Evolutionary conservation across 2,888 invertebrate genomes (phyloP).

Genomic region (Chironomus tentans): DNA sequence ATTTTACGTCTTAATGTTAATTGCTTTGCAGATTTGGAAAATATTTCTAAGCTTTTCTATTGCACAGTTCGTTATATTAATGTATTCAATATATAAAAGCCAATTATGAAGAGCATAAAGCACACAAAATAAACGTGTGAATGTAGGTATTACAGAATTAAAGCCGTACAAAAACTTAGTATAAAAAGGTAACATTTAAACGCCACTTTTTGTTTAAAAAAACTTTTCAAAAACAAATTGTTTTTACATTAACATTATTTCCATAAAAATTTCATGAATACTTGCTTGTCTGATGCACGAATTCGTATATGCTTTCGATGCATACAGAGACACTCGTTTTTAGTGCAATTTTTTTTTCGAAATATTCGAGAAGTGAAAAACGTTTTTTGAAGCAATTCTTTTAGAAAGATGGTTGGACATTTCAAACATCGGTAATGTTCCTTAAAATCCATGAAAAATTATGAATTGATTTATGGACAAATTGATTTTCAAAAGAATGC

Average conservation of each 20-base stretch:
- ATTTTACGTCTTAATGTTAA: too few species aligned
- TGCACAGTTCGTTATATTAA: too few species aligned
- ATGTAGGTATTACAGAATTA: too few species aligned
- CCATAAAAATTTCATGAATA: background rate
- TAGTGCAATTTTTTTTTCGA: background rate
- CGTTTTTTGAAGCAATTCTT: too few species aligned
- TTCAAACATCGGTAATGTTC: too few species aligned
- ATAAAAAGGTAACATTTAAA: conserved; percentile 12
- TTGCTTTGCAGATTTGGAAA: too few species aligned
- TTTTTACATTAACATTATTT: background rate
- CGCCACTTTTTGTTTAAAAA: conserved; percentile 12
- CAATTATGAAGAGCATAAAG: too few species aligned
- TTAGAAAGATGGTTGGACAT: too few species aligned
- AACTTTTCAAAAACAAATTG: conserved; percentile 21
- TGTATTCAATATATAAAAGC: too few species aligned
- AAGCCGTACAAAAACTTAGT: background rate
- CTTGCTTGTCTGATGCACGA: background rate
- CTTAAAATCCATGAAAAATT: background rate
- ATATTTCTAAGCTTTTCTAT: too few species aligned
- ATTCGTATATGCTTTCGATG: background rate
- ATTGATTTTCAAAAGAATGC: background rate
- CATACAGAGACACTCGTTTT: background rate
- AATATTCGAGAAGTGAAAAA: background rate
- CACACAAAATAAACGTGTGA: too few species aligned
- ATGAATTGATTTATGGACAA: background rate